phyloP scores from a whole-genome alignment of 2,888 invertebrate species.

The Ferdinandea cuprea region DNA sequence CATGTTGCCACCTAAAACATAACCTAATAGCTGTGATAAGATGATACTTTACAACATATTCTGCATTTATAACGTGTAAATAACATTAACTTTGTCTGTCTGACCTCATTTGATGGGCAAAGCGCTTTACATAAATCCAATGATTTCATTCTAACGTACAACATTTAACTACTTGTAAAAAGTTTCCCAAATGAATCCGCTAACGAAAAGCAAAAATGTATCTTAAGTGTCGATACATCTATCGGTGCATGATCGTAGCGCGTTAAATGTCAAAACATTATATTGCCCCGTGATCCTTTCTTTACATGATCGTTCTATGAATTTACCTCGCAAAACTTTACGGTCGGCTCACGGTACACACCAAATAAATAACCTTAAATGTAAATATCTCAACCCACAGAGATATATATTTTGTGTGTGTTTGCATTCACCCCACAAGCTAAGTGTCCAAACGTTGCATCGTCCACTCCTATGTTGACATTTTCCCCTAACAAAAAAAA shows the following conservation, averaged over 20 bases:
- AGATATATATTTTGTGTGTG: constrained; percentile 15
- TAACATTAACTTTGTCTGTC: background rate
- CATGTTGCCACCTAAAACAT: too few relatives aligned
- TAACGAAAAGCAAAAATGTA: background rate
- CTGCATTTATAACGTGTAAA: too few relatives aligned
- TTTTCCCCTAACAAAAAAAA: constrained; percentile 36
- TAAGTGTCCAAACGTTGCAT: constrained; percentile 6
- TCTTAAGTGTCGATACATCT: constrained; percentile 1
- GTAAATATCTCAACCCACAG: constrained; percentile 42
- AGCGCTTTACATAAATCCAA: background rate
- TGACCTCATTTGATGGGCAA: background rate
- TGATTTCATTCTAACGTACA: background rate
- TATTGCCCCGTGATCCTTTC: constrained; percentile 44
- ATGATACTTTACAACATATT: too few relatives aligned
- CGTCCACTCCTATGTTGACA: constrained; percentile 69
- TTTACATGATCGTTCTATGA: constrained; percentile 23
- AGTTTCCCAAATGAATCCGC: background rate
- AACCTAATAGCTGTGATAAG: too few relatives aligned
- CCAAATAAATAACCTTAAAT: constrained; percentile 44
- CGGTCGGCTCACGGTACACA: background rate
- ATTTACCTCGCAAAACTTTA: background rate
- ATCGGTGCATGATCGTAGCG: constrained; percentile 9
- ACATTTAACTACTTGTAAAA: constrained; percentile 21
- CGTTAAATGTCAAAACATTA: constrained; percentile 37
- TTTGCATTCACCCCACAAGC: constrained; percentile 1